Conservation (phyloP, 2,888 invertebrate species). For the Eulithis testata region DNA sequence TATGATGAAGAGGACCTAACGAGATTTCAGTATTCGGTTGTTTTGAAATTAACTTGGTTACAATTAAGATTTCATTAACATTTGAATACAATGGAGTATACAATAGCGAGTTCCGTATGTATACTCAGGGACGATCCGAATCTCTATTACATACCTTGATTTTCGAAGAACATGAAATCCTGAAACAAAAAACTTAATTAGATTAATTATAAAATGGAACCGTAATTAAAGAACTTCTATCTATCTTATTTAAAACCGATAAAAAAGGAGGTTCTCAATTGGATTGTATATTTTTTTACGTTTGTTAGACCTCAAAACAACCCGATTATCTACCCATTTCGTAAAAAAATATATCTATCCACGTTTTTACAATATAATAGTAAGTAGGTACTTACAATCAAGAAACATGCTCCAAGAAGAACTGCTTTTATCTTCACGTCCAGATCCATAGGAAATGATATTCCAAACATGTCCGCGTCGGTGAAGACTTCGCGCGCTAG, state of each 20-base stretch:
- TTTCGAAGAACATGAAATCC: slow-evolving; percentile 95
- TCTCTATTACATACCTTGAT: slow-evolving; percentile 86
- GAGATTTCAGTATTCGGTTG: no score
- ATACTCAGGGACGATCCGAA: slow-evolving; percentile 85
- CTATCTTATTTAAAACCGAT: neutral
- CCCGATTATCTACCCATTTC: no score
- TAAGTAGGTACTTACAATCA: slow-evolving; percentile 86
- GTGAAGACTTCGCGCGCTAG: slow-evolving; percentile 92
- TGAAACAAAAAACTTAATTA: slow-evolving; percentile 66
- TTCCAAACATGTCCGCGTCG: slow-evolving; percentile 94
- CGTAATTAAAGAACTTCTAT: neutral
- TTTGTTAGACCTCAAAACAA: no score
- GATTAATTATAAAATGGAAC: neutral
- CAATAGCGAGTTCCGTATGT: slow-evolving; percentile 46
- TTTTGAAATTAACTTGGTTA: no score
- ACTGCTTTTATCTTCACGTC: slow-evolving; percentile 94
- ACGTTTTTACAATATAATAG: neutral
- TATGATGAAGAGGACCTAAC: no score
- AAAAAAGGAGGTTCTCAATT: no score
- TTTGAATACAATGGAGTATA: neutral
- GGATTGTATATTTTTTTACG: no score
- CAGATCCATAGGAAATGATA: slow-evolving; percentile 95
- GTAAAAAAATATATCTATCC: no score
- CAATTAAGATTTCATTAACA: neutral
- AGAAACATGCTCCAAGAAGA: slow-evolving; percentile 90